phyloP scores from a whole-genome alignment of 2,888 invertebrate species.

The Rhorus exstirpatorius region DNA sequence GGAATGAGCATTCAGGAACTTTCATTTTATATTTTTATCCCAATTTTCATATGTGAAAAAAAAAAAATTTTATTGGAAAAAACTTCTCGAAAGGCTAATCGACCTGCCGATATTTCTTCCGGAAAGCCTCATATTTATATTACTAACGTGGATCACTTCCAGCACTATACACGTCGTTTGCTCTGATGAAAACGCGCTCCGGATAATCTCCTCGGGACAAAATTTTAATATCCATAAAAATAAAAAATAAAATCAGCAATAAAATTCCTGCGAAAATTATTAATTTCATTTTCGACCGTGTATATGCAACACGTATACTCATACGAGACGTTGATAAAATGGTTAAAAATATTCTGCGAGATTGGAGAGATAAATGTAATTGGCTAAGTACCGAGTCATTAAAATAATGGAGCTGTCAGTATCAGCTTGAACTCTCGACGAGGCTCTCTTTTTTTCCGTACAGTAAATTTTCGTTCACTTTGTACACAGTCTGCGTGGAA shows the following conservation, averaged over 20 bases:
- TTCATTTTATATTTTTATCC: too few relatives aligned
- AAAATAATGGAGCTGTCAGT: slow-evolving; percentile 48
- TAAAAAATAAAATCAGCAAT: not conserved
- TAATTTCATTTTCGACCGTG: not conserved
- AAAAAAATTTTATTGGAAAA: too few relatives aligned
- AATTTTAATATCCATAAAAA: not conserved
- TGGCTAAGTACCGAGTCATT: slow-evolving; percentile 52
- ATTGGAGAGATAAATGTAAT: slow-evolving; percentile 33
- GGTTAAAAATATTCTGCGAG: slow-evolving; percentile 16
- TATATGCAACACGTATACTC: not conserved
- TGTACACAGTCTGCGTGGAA: slow-evolving; percentile 7
- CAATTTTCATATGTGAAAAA: too few relatives aligned
- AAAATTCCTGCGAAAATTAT: not conserved
- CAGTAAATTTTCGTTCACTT: slow-evolving; percentile 5
- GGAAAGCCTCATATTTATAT: not conserved
- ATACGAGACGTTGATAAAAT: slow-evolving; percentile 15
- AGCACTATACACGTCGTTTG: not conserved
- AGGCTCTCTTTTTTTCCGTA: slow-evolving; percentile 6
- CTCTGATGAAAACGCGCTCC: not conserved
- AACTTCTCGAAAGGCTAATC: too few relatives aligned
- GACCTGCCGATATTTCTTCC: too few relatives aligned
- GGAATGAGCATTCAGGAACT: too few relatives aligned
- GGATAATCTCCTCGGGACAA: not conserved
- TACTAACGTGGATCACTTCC: not conserved
- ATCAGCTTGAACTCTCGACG: slow-evolving; percentile 34